Evolutionary conservation across 2,797 vertebrate species (phyloP).

Genomic region (Rhadinocentrus ornatus): DNA sequence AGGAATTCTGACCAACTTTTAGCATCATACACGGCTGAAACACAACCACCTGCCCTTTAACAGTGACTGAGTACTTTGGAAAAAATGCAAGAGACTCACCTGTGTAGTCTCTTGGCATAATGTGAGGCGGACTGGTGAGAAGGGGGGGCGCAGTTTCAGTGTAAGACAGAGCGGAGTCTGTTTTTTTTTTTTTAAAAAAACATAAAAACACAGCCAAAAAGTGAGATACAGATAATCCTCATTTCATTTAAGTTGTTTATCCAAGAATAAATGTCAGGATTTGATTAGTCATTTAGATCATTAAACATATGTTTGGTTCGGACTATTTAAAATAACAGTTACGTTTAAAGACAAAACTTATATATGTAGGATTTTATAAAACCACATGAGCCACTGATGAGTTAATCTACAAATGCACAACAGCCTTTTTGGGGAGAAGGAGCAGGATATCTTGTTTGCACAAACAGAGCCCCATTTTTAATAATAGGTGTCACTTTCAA

Average conservation of each 20-base stretch:
- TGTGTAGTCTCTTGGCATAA: slow-evolving; percentile 89
- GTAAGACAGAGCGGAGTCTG: slow-evolving; percentile 93
- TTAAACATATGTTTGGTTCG: not conserved
- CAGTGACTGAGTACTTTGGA: not conserved
- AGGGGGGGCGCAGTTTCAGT: slow-evolving; percentile 91
- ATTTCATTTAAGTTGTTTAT: not conserved
- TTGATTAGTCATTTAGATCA: too few species aligned
- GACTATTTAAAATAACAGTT: not conserved
- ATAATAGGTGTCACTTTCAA: slow-evolving; percentile 17
- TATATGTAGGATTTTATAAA: not conserved
- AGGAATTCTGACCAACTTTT: not conserved
- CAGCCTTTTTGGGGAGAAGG: too few species aligned
- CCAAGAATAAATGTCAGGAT: slow-evolving; percentile 1
- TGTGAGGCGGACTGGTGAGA: slow-evolving; percentile 78
- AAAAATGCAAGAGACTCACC: slow-evolving; percentile 77
- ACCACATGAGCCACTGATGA: not conserved
- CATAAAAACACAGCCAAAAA: slow-evolving; percentile 14
- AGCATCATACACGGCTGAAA: not conserved
- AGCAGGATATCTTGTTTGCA: not conserved
- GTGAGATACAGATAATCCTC: slow-evolving; percentile 14
- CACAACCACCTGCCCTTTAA: not conserved
- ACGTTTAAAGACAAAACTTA: not conserved
- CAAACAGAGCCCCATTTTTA: slow-evolving; percentile 5
- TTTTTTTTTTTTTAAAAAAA: slow-evolving; percentile 77
- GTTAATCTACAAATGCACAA: not conserved